phyloP scores from a whole-genome alignment of 2,888 invertebrate genomes.

The Kuschelorhynchus macadamiae region DNA sequence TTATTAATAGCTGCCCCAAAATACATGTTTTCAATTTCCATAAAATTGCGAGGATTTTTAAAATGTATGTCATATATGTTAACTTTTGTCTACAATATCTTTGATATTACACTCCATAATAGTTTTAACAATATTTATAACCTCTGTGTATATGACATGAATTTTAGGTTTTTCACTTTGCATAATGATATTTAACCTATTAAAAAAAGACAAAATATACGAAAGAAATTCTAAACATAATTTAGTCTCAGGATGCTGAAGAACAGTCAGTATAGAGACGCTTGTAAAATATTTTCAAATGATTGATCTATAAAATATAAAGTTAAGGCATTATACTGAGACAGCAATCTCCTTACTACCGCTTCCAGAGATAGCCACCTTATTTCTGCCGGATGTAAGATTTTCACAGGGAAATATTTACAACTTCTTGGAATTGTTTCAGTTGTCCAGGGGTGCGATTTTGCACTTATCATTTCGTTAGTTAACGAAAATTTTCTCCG shows the following conservation, averaged over 20 bases:
- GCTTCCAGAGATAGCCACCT: constrained; percentile 28
- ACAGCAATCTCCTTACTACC: constrained; percentile 29
- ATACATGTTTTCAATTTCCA: too few relatives aligned
- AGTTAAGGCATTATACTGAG: constrained; percentile 37
- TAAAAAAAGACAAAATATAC: constrained; percentile 36
- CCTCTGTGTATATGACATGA: constrained; percentile 24
- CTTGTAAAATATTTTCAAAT: constrained; percentile 14
- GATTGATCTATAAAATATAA: constrained; percentile 37
- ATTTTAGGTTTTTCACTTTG: constrained; percentile 44
- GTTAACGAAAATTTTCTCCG: too few relatives aligned
- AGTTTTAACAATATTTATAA: constrained; percentile 33
- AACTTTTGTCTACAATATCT: too few relatives aligned
- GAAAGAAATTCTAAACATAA: constrained; percentile 30
- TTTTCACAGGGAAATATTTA: constrained; percentile 11
- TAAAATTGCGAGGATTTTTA: too few relatives aligned
- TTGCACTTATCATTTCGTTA: too few relatives aligned
- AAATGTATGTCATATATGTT: too few relatives aligned
- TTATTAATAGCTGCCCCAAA: too few relatives aligned
- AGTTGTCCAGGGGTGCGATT: constrained; percentile 7
- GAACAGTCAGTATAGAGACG: constrained; percentile 18
- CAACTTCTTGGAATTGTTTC: constrained; percentile 30
- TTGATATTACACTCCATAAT: constrained; percentile 35
- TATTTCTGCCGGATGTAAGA: constrained; percentile 24
- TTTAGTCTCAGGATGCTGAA: constrained; percentile 22
- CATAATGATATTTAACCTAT: constrained; percentile 39